These are phyloP conservation scores for Drosophila pandora DNA, from an alignment of 1,140 invertebrate genomes.

Conservation along the genomic window DNA sequence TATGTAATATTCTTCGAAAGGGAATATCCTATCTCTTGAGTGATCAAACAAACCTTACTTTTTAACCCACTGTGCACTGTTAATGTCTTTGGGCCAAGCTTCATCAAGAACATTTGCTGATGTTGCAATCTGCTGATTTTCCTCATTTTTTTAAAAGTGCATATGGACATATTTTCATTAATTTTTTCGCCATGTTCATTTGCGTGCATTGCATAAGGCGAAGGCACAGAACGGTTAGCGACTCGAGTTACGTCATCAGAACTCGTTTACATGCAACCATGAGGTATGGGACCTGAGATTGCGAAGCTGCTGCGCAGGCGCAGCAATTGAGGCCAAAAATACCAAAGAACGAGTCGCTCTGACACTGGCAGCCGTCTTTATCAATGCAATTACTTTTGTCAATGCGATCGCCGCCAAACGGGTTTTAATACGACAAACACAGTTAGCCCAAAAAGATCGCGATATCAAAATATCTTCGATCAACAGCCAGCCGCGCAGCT, in stretches of 20 bases:
- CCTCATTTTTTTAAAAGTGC: slow-evolving; percentile 35
- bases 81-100: slow-evolving; percentile 15
- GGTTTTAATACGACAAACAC: slow-evolving; percentile 33
- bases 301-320: slow-evolving; percentile 45
- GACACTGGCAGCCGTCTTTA: slow-evolving; percentile 62
- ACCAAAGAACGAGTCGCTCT: slow-evolving; percentile 28
- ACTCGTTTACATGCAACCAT: slow-evolving; percentile 68
- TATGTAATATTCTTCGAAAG: background rate
- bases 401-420: slow-evolving; percentile 42
- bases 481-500: background rate
- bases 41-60: too few relatives aligned
- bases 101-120: slow-evolving; percentile 61
- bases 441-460: slow-evolving; percentile 40
- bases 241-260: slow-evolving; percentile 71
- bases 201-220: slow-evolving; percentile 61
- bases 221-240: slow-evolving; percentile 34
- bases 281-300: background rate
- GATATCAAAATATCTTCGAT: slow-evolving; percentile 12
- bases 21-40: too few relatives aligned
- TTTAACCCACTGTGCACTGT: slow-evolving; percentile 31
- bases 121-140: slow-evolving; percentile 61
- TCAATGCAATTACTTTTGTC: slow-evolving; percentile 72
- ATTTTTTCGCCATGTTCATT: slow-evolving; percentile 53
- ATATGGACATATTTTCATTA: slow-evolving; percentile 44
- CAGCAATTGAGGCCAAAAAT: slow-evolving; percentile 50